Evolutionary conservation across 1,140 invertebrate genomes (phyloP).

Genomic region (Bombus pyrosoma): DNA sequence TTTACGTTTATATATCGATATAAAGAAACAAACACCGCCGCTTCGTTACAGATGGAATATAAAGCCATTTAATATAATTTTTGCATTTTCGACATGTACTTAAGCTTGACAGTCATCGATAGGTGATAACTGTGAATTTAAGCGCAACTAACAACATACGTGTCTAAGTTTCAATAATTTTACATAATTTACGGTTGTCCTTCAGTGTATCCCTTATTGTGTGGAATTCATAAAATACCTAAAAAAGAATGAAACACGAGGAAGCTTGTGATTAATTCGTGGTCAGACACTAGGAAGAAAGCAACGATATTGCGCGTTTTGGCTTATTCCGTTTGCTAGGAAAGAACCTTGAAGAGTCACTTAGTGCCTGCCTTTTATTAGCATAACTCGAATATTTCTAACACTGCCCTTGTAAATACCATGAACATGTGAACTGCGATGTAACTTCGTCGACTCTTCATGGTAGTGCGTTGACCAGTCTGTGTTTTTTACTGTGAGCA

Average conservation of each 20-base stretch:
- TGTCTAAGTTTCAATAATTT: slow-evolving; percentile 16
- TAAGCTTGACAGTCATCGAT: slow-evolving; percentile 32
- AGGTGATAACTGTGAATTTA: background rate
- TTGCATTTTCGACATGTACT: slow-evolving; percentile 52
- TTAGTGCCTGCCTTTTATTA: slow-evolving; percentile 74
- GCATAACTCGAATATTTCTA: slow-evolving; percentile 70
- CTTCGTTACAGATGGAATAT: background rate
- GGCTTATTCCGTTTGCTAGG: slow-evolving; percentile 40
- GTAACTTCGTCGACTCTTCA: slow-evolving; percentile 42
- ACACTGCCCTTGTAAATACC: slow-evolving; percentile 75
- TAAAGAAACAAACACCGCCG: background rate
- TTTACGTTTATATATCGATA: slow-evolving; percentile 1
- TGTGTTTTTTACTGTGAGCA: background rate
- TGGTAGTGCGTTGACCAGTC: background rate
- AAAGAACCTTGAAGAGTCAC: slow-evolving; percentile 65
- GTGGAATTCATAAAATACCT: slow-evolving; percentile 4
- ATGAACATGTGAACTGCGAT: slow-evolving; percentile 30
- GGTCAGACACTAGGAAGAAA: background rate
- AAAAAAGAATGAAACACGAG: background rate
- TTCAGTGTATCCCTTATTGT: slow-evolving; percentile 1
- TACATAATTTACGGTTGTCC: slow-evolving; percentile 10
- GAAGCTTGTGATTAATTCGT: background rate
- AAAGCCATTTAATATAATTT: slow-evolving; percentile 1
- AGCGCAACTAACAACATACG: background rate
- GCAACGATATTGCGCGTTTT: slow-evolving; percentile 23